phyloP scores from a whole-genome alignment of 2,888 invertebrate genomes.

The Drosophila emarginata region DNA sequence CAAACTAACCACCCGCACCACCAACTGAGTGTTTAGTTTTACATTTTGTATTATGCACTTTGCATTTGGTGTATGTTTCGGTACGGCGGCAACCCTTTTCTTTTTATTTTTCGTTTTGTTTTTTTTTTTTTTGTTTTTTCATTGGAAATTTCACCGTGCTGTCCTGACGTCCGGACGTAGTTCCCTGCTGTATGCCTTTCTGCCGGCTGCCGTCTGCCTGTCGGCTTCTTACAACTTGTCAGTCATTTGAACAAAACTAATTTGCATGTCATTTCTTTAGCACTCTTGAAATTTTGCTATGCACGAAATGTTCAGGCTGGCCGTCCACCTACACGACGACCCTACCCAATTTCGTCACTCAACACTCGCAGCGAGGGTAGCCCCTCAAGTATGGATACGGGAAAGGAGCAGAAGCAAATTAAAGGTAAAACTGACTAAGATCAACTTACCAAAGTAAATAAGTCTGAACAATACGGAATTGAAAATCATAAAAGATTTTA shows the following conservation, averaged over 20 bases:
- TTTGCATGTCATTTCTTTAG: constrained; percentile 79
- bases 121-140: constrained; percentile 37
- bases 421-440: no score
- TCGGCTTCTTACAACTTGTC: constrained; percentile 68
- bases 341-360: not conserved
- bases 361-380: constrained; percentile 23
- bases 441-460: no score
- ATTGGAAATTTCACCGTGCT: constrained; percentile 51
- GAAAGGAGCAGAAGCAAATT: no score
- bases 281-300: constrained; percentile 70
- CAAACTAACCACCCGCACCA: not conserved
- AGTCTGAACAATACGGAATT: no score
- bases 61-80: constrained; percentile 22
- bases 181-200: not conserved
- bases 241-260: constrained; percentile 79
- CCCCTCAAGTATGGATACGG: no score
- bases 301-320: constrained; percentile 59
- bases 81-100: constrained; percentile 52
- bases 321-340: not conserved
- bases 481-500: no score
- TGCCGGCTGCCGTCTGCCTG: constrained; percentile 18
- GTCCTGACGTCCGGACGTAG: constrained; percentile 2
- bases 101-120: not conserved
- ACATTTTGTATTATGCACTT: constrained; percentile 57
- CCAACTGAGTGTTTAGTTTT: constrained; percentile 48